A percentile compares a stretch with the other conserved stretches of the same genome.
These are phyloP conservation scores for Pseudeuparius sepicola DNA, from an alignment of 2,888 invertebrate species.

Conservation along the genomic window DNA sequence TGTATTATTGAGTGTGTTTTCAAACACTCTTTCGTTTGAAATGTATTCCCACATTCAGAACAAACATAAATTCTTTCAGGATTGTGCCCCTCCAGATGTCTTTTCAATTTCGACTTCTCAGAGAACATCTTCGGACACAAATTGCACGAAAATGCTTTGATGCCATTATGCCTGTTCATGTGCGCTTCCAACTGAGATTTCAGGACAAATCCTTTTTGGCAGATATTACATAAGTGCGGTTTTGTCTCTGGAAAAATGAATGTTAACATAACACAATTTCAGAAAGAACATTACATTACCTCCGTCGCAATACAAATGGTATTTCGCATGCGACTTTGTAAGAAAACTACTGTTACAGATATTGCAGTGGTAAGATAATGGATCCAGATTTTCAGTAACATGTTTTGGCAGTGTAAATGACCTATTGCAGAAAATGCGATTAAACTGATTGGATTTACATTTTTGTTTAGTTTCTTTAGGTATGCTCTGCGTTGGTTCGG, in stretches of 20 bases:
- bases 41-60: conserved; percentile 50
- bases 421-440: background rate
- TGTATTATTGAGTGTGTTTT: conserved; percentile 54
- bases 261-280: conserved; percentile 11
- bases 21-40: conserved; percentile 48
- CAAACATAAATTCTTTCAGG: conserved; percentile 45
- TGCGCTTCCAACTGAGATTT: conserved; percentile 67
- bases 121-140: conserved; percentile 59
- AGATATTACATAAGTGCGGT: conserved; percentile 43
- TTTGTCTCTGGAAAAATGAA: conserved; percentile 36
- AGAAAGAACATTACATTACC: conserved; percentile 25
- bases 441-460: too few relatives aligned
- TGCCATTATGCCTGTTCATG: conserved; percentile 53
- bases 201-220: conserved; percentile 54
- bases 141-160: conserved; percentile 50
- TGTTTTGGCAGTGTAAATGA: conserved; percentile 28
- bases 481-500: too few relatives aligned
- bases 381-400: conserved; percentile 37
- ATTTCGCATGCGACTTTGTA: conserved; percentile 55
- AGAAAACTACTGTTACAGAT: conserved; percentile 58
- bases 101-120: conserved; percentile 57
- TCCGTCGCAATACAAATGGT: conserved; percentile 54
- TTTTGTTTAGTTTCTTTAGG: too few relatives aligned
- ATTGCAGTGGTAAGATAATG: conserved; percentile 51
- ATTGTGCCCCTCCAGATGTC: conserved; percentile 58